Evolutionary conservation across 2,797 vertebrate genomes (phyloP).

Genomic region (Scolopax rusticola): DNA sequence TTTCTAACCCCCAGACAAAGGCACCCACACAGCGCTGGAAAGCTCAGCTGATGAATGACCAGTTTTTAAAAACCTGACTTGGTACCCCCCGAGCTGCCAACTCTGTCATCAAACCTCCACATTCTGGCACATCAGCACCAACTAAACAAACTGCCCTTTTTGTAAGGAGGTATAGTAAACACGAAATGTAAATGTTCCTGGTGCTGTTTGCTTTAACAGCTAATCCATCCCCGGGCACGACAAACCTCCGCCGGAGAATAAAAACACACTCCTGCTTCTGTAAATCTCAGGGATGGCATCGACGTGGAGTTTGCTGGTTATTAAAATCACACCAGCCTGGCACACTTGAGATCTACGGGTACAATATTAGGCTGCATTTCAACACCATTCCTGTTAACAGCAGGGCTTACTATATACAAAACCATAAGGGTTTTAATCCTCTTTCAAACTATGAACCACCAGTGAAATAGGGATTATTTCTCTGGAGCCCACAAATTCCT

Average conservation of each 20-base stretch:
- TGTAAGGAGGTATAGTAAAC: not conserved
- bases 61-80: not conserved
- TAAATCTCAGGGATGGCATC: not conserved
- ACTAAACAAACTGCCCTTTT: not conserved
- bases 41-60: not conserved
- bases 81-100: not conserved
- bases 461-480: not conserved
- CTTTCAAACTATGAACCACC: not conserved
- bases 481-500: not conserved
- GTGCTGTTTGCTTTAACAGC: not conserved
- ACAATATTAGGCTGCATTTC: not conserved
- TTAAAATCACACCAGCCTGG: not conserved
- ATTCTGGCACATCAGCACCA: not conserved
- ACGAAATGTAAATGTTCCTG: not conserved
- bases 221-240: not conserved
- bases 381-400: not conserved
- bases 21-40: accelerated
- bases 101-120: not conserved
- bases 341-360: not conserved
- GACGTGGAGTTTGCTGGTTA: not conserved
- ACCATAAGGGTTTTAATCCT: not conserved
- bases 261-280: not conserved
- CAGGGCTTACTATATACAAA: not conserved
- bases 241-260: not conserved
- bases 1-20: not conserved